Base-by-base conservation (phyloP, 2,888 invertebrate genomes). In the Watsonalla cultraria region DNA sequence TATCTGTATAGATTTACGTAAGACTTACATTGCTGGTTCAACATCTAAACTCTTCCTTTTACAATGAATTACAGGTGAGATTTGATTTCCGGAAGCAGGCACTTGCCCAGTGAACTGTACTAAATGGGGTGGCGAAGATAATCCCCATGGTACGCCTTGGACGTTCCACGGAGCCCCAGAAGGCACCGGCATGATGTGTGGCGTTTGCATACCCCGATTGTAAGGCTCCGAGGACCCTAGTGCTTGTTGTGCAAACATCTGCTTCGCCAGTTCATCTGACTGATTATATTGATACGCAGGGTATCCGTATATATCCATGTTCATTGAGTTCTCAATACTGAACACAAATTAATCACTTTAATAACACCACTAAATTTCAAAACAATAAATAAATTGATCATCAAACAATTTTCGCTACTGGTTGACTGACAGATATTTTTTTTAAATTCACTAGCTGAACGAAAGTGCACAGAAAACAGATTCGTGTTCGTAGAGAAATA, bases 71-170 rank as follows among this genome's bases (percentile, higher is more conserved):
- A 82, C 65, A 24, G 79, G 65, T 46, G 81, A 62, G 14, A 77
- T 53, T 58, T 79, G 78, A 5, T 65, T 60, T 37, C 78, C 76
- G 15, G 62, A 52, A 55, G 57, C 72, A 63, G 72, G 78, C 62
- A 80, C 76, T 70, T 73, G 88, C 51, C 82, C 86, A 57, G 92
- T 84, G 74, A 92, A 91, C 55, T 90, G 86, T 8, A 91, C 88
- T n/a, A 91, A 60, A 33, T 82, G 77, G 2, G 89, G 88, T 0
- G 89, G 86, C 9, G 85, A 78, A 2, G 77, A 72, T 65, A 87
- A 74, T 9, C 92, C 89, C 93, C 93, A 93, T 0, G 92, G 78
- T 62, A 93, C 72, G 8, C 86, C 84, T 55, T 92, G 89, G 6
- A 91, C 79, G 62, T 90, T 92, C 92, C 92, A 92, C 0, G 91